Evolutionary conservation across 2,113 vertebrate species (phyloP).

Genomic region (Theropithecus gelada): DNA sequence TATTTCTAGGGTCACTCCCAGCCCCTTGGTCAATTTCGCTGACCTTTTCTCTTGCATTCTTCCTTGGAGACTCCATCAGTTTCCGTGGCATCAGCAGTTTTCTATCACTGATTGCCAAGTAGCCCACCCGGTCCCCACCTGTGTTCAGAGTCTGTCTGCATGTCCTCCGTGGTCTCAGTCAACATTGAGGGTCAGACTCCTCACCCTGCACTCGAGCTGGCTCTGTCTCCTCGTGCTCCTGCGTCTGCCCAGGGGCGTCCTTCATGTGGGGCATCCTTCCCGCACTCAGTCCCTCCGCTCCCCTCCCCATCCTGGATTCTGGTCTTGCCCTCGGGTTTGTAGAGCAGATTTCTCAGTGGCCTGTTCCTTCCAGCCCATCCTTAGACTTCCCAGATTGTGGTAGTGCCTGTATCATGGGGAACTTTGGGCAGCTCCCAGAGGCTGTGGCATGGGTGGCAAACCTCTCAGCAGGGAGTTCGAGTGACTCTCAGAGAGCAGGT

Average conservation of each 20-base stretch:
- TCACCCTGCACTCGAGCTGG: neutral
- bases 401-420: neutral
- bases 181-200: neutral
- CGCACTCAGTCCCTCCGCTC: no score
- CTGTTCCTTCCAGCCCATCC: neutral
- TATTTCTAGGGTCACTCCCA: neutral
- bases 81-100: neutral
- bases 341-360: neutral
- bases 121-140: no score
- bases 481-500: neutral
- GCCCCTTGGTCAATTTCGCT: neutral
- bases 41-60: neutral
- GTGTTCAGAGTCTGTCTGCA: neutral
- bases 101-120: neutral
- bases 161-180: neutral
- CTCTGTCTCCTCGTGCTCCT: no score
- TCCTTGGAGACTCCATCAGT: neutral
- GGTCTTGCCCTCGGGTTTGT: neutral
- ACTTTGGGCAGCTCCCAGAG: neutral
- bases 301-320: neutral
- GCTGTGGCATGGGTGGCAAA: no score
- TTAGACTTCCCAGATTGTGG: neutral
- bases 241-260: no score
- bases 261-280: no score
- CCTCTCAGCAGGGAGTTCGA: neutral